These are phyloP conservation scores for Delia radicum DNA, from an alignment of 1,140 invertebrate genomes.

Conservation along the genomic window DNA sequence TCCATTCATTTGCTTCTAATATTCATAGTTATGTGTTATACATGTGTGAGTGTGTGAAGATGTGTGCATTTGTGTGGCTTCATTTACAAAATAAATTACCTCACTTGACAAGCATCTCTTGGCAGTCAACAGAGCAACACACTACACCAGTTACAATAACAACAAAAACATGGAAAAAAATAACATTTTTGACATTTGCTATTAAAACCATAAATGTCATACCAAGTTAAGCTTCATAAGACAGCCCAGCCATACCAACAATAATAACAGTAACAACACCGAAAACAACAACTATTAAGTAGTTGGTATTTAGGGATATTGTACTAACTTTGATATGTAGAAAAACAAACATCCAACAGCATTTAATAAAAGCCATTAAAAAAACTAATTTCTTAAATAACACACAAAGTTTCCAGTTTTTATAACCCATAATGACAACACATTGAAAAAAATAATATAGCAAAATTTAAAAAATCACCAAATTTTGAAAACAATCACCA, in stretches of 20 bases:
- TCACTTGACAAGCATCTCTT: conserved; percentile 2
- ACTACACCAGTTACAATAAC: not conserved
- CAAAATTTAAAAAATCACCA: too few species aligned
- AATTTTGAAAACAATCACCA: too few species aligned
- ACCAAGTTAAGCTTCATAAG: conserved; percentile 23
- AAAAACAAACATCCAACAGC: too few species aligned
- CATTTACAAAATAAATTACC: conserved; percentile 22
- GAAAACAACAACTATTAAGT: not conserved
- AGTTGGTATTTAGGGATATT: too few species aligned
- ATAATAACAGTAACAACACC: conserved; percentile 10
- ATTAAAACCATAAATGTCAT: conserved; percentile 24
- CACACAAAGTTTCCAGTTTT: too few species aligned
- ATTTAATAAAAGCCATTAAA: too few species aligned
- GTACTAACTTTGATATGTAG: too few species aligned
- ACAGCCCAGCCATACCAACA: not conserved
- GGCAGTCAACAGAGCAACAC: not conserved
- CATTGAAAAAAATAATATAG: too few species aligned
- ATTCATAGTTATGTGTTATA: not conserved
- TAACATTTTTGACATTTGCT: conserved; percentile 17
- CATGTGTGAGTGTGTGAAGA: not conserved
- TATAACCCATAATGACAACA: too few species aligned
- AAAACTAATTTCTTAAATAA: too few species aligned
- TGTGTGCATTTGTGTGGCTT: not conserved
- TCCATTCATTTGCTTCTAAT: not conserved
- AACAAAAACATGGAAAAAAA: not conserved